Evolutionary conservation across 2,113 vertebrate genomes (phyloP).

Genomic region (Phylloscopus whistleri): DNA sequence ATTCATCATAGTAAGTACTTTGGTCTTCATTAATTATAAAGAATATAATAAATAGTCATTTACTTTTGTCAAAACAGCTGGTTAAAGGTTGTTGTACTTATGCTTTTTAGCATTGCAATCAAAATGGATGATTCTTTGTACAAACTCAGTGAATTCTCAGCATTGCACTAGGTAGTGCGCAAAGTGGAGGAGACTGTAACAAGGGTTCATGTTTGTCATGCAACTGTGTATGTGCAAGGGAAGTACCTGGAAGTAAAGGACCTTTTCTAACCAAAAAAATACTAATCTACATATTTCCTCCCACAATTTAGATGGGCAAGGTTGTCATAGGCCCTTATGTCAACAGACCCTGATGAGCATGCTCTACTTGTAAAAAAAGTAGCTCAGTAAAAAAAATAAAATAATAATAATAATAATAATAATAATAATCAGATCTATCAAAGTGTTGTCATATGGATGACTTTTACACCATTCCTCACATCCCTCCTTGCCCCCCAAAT

Average conservation of each 20-base stretch:
- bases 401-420: no score
- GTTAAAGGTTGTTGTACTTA: conserved; percentile 36
- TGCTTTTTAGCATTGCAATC: not conserved
- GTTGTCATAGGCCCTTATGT: not conserved
- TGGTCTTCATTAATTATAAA: conserved; percentile 57
- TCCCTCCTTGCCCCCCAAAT: not conserved
- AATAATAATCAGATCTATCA: not conserved
- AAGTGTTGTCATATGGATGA: not conserved
- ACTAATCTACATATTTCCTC: not conserved
- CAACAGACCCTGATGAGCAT: not conserved
- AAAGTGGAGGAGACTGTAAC: not conserved
- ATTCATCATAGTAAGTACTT: conserved; percentile 46
- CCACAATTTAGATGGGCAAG: not conserved
- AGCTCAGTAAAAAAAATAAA: not conserved
- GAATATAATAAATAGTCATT: conserved; percentile 31
- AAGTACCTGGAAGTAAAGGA: not conserved
- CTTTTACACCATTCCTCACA: not conserved
- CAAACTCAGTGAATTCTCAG: not conserved
- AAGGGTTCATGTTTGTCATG: not conserved
- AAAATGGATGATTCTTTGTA: conserved; percentile 12
- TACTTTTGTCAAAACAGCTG: conserved; percentile 40
- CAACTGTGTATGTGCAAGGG: not conserved
- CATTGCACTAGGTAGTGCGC: not conserved
- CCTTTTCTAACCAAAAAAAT: not conserved
- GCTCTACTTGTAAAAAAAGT: not conserved